Evolutionary conservation across 2,797 vertebrate species (phyloP).

Genomic region (Phoxinus dragarum): DNA sequence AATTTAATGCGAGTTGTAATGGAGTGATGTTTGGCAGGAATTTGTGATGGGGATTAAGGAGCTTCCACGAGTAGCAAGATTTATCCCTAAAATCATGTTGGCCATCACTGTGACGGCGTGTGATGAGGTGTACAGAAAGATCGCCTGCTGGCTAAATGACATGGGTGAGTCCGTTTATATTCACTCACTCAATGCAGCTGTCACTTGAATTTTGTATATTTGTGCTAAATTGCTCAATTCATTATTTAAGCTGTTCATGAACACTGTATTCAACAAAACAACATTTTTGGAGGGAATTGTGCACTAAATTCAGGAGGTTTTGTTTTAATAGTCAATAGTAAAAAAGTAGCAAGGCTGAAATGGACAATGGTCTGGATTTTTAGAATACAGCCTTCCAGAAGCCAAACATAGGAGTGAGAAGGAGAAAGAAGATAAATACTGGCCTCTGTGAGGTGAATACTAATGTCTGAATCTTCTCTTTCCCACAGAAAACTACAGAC

Average conservation of each 20-base stretch:
- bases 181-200: not conserved
- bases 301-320: not conserved
- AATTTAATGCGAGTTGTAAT: not conserved
- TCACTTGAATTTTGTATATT: not conserved
- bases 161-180: slow-evolving; percentile 83
- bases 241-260: not conserved
- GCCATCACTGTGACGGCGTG: slow-evolving; percentile 93
- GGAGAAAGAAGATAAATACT: not conserved
- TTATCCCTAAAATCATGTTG: slow-evolving; percentile 94
- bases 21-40: slow-evolving; percentile 80
- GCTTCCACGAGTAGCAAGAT: slow-evolving; percentile 88
- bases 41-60: slow-evolving; percentile 93
- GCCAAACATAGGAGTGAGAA: not conserved
- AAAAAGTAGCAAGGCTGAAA: not conserved
- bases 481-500: slow-evolving; percentile 92
- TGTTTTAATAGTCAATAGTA: not conserved
- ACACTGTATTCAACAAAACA: not conserved
- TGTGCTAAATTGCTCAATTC: not conserved
- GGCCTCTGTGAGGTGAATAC: slow-evolving; percentile 19
- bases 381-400: not conserved
- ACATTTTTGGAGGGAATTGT: not conserved
- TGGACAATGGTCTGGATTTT: not conserved
- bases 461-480: slow-evolving; percentile 54
- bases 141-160: slow-evolving; percentile 96
- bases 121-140: slow-evolving; percentile 96